A percentile compares a stretch with the other conserved stretches of the same genome.
Conservation (phyloP, 2,113 vertebrate genomes). For the Prochilodus magdalenae region DNA sequence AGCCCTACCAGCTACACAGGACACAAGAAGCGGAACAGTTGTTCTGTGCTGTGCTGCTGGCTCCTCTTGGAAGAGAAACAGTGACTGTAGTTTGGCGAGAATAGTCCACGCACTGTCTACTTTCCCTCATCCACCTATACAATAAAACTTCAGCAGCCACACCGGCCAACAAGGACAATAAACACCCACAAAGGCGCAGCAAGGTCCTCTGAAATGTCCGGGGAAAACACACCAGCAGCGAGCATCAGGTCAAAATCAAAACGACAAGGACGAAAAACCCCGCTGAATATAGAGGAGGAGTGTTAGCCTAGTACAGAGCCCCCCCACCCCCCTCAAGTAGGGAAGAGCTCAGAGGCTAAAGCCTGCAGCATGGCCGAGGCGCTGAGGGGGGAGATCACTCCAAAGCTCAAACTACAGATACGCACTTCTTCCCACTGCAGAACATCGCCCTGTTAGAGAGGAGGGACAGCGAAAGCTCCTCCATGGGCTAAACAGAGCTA, state of each 20-base stretch:
- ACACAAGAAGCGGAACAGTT: neutral
- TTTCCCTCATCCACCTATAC: neutral
- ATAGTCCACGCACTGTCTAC: neutral
- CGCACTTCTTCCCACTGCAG: neutral
- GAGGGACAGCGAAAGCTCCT: neutral
- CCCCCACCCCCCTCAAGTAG: slow-evolving; percentile 65
- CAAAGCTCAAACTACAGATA: slow-evolving; percentile 59
- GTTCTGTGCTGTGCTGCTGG: neutral
- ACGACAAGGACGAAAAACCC: neutral
- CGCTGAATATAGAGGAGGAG: neutral
- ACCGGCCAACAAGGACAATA: neutral
- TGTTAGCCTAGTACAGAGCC: slow-evolving; percentile 15
- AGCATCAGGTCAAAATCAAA: slow-evolving; percentile 6
- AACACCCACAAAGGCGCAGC: neutral
- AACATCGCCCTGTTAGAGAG: slow-evolving; percentile 6
- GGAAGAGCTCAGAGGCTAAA: slow-evolving; percentile 67
- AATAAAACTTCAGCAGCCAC: slow-evolving; percentile 12
- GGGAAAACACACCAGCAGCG: neutral
- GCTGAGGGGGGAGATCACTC: slow-evolving; percentile 45
- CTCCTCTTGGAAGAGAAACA: neutral
- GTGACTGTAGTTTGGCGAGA: neutral
- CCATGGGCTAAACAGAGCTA: neutral
- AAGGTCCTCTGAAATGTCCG: neutral
- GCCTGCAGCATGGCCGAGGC: slow-evolving; percentile 70
- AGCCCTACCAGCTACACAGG: neutral